Evolutionary conservation across 2,888 invertebrate species (phyloP), one percentile per base, ranked within the genome.

Genomic region (Leptinotarsa haldemani): DNA sequence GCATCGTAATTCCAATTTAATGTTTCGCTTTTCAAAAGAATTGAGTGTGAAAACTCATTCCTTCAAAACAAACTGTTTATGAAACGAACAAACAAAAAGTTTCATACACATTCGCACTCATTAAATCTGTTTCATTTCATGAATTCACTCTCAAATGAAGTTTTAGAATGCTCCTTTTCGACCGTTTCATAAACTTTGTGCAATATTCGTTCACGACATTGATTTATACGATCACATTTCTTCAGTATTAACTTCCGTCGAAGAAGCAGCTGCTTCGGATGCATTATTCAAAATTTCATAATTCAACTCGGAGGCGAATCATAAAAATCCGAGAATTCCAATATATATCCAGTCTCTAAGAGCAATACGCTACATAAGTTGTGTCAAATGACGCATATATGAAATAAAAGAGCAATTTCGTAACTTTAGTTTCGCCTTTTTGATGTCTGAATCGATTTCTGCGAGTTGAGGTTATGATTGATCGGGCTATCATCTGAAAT

Each of bases 231-330:
- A 56, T 56, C 56, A 13, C 22, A 25, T 56, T 56, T 56, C 20
- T 56, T 13, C 25, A 13, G 20, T 56, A 56, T 56, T 56, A 56
- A 56, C 16, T 56, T 22, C 15, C 20, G 22, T 56, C 56, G 20
- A 18, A 20, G 20, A 18, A 56, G 56, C 56, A 22, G 56, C 22
- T 18, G 56, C 4, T 56, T 56, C 20, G 22, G 12, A 13, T 12
- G 56, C 56, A 22, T 56, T 22, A 56, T 56, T 56, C 56, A 56
- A 25, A 56, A 56, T 56, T 56, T 56, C 22, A 56, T 56, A 56
- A 56, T 56, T 22, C 56, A 56, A 13, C 16, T 9, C 18, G 18
- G 13, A 56, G 56, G 22, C 12, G 15, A 56, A 13, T 22, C 56
- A 56, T 56, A 56, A 56, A 56, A 56, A 25, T 56, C 56, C 56